Conservation (phyloP, 1,140 invertebrate genomes). For the Papilio polytes region DNA sequence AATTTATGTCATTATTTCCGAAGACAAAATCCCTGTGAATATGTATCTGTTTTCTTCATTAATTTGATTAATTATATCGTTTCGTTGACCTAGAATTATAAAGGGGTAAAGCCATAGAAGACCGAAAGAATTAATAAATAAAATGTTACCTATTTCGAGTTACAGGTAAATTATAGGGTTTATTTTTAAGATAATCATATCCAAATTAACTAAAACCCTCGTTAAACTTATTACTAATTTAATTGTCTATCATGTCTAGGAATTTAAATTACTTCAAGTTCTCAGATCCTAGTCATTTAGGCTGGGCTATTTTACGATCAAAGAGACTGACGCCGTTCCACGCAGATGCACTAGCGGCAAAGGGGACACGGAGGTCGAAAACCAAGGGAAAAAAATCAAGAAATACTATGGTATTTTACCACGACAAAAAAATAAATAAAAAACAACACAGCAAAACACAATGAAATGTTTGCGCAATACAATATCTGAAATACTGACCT, state of each 20-base stretch:
- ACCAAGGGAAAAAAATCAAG: neutral
- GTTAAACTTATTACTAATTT: neutral
- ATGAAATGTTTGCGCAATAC: neutral
- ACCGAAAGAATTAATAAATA: too few species aligned
- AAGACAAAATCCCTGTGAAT: neutral
- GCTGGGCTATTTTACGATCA: neutral
- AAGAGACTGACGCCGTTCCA: neutral
- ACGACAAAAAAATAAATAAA: neutral
- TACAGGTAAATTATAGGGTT: too few species aligned
- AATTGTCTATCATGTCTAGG: neutral
- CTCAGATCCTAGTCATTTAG: conserved; percentile 1
- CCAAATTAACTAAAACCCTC: too few species aligned
- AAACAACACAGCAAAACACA: neutral
- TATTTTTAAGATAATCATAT: too few species aligned
- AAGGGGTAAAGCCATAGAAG: too few species aligned
- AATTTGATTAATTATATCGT: too few species aligned
- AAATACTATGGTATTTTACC: neutral
- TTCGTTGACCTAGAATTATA: too few species aligned
- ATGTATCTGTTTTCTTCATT: too few species aligned
- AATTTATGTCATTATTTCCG: neutral
- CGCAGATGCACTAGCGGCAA: neutral
- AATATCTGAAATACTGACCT: neutral
- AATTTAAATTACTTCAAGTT: neutral
- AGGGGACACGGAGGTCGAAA: neutral
- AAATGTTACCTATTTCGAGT: too few species aligned